A percentile compares a stretch with the other conserved stretches of the same genome.
phyloP scores from a whole-genome alignment of 2,888 invertebrate genomes.

The Cephus sareptanus region DNA sequence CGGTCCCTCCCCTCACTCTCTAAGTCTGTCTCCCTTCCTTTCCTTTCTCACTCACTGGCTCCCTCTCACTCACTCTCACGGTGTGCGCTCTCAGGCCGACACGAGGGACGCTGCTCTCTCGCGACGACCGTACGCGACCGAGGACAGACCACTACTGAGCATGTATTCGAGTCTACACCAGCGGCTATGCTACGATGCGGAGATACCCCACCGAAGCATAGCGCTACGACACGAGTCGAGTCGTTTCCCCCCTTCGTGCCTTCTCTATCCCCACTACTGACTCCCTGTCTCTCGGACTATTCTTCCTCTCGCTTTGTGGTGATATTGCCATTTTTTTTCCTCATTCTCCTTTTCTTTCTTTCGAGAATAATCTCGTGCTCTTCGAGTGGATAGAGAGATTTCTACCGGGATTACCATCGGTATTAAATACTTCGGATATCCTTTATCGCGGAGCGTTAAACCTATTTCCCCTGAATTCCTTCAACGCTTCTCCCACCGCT shows the following conservation, averaged over 20 bases:
- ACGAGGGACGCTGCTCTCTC: neutral
- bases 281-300: neutral
- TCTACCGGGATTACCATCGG: neutral
- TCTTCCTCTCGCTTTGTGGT: neutral
- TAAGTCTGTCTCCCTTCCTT: neutral
- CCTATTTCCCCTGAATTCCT: neutral
- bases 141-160: conserved; percentile 54
- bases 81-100: neutral
- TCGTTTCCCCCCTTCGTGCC: conserved; percentile 41
- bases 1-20: neutral
- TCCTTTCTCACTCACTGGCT: neutral
- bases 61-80: neutral
- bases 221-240: conserved; percentile 47
- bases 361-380: neutral
- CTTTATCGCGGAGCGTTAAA: neutral
- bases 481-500: neutral
- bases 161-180: conserved; percentile 28
- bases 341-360: neutral
- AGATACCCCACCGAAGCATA: conserved; percentile 27
- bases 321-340: neutral
- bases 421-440: neutral
- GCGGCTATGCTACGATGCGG: conserved; percentile 3
- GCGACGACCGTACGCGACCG: conserved; percentile 34
- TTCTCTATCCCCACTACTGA: conserved; percentile 5
- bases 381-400: neutral